Conservation (phyloP, 2,888 invertebrate species). For the Entomobrya multifasciata region DNA sequence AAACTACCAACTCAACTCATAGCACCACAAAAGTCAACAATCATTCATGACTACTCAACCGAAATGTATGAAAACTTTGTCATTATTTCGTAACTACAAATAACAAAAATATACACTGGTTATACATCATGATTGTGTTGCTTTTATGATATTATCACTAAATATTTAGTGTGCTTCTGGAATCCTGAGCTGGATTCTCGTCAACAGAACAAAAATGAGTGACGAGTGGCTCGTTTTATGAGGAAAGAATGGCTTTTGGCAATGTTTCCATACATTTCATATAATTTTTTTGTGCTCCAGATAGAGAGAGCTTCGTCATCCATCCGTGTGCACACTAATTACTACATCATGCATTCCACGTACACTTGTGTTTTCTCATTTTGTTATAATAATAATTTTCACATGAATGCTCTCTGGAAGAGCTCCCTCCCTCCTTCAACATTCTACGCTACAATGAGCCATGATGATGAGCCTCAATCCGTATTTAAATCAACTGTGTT, state of each 20-base stretch:
- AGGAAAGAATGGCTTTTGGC: constrained; percentile 33
- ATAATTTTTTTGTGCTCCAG: constrained; percentile 20
- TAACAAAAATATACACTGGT: background rate
- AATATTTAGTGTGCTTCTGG: background rate
- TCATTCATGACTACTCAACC: constrained; percentile 44
- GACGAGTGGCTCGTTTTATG: constrained; percentile 28
- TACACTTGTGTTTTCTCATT: constrained; percentile 3
- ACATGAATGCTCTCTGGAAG: background rate
- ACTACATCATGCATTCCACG: background rate
- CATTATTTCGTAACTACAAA: constrained; percentile 20
- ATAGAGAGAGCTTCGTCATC: background rate
- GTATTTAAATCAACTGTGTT: constrained; percentile 20
- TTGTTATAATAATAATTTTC: background rate
- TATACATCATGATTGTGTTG: background rate
- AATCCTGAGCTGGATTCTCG: constrained; percentile 10
- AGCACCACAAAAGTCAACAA: background rate
- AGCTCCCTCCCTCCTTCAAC: background rate
- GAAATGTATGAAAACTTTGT: constrained; percentile 28
- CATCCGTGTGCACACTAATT: constrained; percentile 8
- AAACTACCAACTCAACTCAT: background rate
- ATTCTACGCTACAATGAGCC: constrained; percentile 27
- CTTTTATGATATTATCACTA: constrained; percentile 16
- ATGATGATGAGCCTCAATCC: background rate
- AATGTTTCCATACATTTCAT: background rate
- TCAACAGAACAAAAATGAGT: constrained; percentile 14